A percentile compares a stretch with the other conserved stretches of the same genome.
phyloP scores from a whole-genome alignment of 2,113 vertebrate genomes.

The Dipodomys stephensi region DNA sequence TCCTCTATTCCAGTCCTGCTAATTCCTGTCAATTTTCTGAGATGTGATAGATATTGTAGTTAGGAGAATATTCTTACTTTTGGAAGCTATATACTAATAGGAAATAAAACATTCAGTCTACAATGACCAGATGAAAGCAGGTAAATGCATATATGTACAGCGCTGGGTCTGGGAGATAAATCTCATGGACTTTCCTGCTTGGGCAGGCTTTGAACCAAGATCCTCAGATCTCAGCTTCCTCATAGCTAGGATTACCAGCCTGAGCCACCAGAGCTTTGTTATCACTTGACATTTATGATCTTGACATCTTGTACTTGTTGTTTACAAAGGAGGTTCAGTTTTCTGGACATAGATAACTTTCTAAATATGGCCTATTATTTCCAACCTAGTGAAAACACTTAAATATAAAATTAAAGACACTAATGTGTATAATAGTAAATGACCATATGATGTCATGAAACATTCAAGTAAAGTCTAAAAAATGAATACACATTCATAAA shows the following conservation, averaged over 20 bases:
- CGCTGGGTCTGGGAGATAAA: not conserved
- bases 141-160: not conserved
- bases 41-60: not conserved
- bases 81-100: not conserved
- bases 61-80: not conserved
- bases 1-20: not conserved
- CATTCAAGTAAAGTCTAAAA: not conserved
- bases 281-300: not conserved
- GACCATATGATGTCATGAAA: not conserved
- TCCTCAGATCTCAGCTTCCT: too few species aligned
- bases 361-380: not conserved
- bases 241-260: too few species aligned
- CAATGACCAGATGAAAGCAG: not conserved
- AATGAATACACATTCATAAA: slow-evolving; percentile 21
- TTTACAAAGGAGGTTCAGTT: slow-evolving; percentile 6
- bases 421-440: not conserved
- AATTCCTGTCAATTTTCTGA: not conserved
- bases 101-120: not conserved
- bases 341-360: slow-evolving; percentile 26
- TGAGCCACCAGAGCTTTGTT: too few species aligned
- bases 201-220: too few species aligned
- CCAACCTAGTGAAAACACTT: not conserved
- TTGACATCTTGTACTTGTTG: not conserved
- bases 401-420: not conserved
- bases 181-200: too few species aligned